These are phyloP conservation scores for Ahaetulla prasina DNA, from an alignment of 2,113 vertebrate genomes.

Conservation along the genomic window DNA sequence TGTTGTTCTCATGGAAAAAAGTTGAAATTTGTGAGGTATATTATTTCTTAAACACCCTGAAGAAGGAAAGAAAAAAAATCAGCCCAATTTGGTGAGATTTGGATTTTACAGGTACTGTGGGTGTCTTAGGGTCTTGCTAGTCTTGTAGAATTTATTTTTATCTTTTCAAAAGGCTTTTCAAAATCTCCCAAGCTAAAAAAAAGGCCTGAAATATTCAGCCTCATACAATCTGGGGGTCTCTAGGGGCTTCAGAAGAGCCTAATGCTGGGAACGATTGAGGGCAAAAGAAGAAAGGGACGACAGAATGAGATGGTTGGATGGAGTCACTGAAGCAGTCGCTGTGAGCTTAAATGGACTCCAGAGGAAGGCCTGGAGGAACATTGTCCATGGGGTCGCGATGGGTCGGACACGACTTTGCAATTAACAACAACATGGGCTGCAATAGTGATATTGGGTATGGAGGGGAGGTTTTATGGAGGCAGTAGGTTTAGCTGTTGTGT, in stretches of 20 bases:
- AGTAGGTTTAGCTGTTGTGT: not conserved
- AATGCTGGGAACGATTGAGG: no score
- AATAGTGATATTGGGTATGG: not conserved
- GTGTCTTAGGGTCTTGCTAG: not conserved
- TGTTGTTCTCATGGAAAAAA: not conserved
- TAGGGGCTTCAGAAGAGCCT: no score
- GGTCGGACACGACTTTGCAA: no score
- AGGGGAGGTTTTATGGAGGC: not conserved
- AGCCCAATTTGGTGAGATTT: not conserved
- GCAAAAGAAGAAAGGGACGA: no score
- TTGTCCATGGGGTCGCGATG: no score
- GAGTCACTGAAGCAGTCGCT: no score
- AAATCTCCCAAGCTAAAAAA: not conserved
- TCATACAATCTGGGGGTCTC: not conserved
- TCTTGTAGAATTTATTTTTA: not conserved
- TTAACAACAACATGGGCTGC: no score
- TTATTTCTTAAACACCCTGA: not conserved
- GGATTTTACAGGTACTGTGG: not conserved
- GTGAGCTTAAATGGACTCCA: no score
- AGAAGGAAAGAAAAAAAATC: not conserved
- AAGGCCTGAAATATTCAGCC: not conserved
- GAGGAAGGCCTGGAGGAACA: no score
- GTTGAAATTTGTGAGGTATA: not conserved
- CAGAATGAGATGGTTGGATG: no score
- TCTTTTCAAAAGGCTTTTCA: not conserved